Evolutionary conservation across 1,140 invertebrate species (phyloP), one percentile per base, ranked within the genome.

Genomic region (Zophobas morio): DNA sequence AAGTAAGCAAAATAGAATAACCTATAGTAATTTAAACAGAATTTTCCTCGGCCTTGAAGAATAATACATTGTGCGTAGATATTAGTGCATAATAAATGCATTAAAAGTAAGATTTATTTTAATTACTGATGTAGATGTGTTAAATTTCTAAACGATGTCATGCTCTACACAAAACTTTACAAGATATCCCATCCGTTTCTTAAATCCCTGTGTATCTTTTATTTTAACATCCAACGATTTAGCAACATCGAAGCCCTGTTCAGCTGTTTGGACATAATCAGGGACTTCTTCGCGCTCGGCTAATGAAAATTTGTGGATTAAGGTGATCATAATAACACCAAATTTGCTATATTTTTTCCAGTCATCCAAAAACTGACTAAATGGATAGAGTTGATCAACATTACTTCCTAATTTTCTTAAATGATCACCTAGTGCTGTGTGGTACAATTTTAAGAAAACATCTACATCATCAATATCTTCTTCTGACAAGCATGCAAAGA

Each of bases 401-500:
- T 86, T 80, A 36, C 78, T 87, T 75, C 83, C 87, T 20, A 80
- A 75, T 34, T 80, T 70, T 74, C 49, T 70, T 20, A 82, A 36
- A 66, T 73, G 56, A 3, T 75, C 35, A 1, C 63, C 57, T 6
- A 83, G 53, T 5, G 47, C 40, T 8, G 79, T 77, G 63, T 83
- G 51, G 42, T 83, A 82, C 5, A 75, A 71, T 60, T 76, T 57
- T 6, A 82, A 42, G 66, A 80, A 78, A 1, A 54, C 42, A 34
- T 79, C 57, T 1, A 81, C 71, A 40, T 82, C 46, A n/a, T 75
- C 33, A n/a, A 81, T 32, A 6, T 76, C 70, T 6, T 86, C 79
- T 57, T 86, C 79, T 6, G 89, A 87, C 0, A 88, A 88, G 70
- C 87, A 88, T 79, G 87, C 87, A 76, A 88, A 90, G 1, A 92